These are phyloP conservation scores for Solea senegalensis DNA, from an alignment of 2,113 vertebrate species.

Conservation along the genomic window DNA sequence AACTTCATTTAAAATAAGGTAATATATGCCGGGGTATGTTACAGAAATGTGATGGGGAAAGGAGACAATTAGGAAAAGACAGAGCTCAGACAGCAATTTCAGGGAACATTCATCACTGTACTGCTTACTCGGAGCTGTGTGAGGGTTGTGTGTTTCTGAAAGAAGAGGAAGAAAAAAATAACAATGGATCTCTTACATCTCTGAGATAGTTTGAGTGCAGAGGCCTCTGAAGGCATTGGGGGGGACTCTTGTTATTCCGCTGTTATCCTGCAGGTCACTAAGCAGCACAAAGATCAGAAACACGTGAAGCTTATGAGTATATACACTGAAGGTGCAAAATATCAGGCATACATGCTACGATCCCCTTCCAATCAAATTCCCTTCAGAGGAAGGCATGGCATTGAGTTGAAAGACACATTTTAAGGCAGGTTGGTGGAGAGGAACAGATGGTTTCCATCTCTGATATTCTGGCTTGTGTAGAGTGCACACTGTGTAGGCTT, in stretches of 20 bases:
- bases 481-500: slow-evolving; percentile 6
- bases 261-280: slow-evolving; percentile 79
- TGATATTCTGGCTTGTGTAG: slow-evolving; percentile 3
- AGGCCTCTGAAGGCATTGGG: slow-evolving; percentile 79
- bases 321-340: not conserved
- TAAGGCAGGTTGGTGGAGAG: slow-evolving; percentile 3
- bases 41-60: not conserved
- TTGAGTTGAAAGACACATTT: slow-evolving; percentile 17
- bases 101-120: slow-evolving; percentile 33
- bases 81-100: slow-evolving; percentile 19
- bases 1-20: not conserved
- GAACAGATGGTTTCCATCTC: slow-evolving; percentile 24
- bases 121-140: slow-evolving; percentile 29
- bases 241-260: slow-evolving; percentile 70
- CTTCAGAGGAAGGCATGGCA: slow-evolving; percentile 19
- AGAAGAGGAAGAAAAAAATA: not conserved
- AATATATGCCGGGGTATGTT: not conserved
- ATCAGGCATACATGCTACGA: not conserved
- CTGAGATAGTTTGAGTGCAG: slow-evolving; percentile 69
- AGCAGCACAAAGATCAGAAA: slow-evolving; percentile 25
- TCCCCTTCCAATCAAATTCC: not conserved
- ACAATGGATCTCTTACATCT: slow-evolving; percentile 72
- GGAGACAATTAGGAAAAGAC: not conserved
- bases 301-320: not conserved
- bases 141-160: slow-evolving; percentile 34